Evolutionary conservation across 92 coral and sea anemone species (phyloP).

Genomic region (Umimayanthus chanpuru): DNA sequence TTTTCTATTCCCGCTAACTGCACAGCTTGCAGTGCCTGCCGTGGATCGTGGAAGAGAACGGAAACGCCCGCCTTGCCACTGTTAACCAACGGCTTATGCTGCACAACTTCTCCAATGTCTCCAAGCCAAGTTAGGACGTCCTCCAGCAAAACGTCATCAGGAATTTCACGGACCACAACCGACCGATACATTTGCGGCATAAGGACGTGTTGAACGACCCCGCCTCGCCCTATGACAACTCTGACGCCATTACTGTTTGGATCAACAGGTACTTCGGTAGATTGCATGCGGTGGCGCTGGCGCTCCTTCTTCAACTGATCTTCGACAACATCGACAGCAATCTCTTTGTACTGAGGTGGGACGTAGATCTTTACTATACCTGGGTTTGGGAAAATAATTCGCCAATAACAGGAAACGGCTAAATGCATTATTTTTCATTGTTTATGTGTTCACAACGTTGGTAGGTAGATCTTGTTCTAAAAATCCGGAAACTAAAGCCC

Average conservation of each 20-base stretch:
- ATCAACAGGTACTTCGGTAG: conserved; percentile 50
- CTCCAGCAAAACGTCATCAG: conserved; percentile 1
- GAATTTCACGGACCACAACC: conserved; percentile 47
- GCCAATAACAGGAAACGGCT: no score
- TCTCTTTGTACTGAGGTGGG: conserved; percentile 31
- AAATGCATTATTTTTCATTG: no score
- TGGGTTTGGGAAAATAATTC: neutral
- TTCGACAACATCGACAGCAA: conserved; percentile 50
- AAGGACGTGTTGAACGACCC: conserved; percentile 69
- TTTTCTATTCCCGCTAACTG: neutral
- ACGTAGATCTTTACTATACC: conserved; percentile 62
- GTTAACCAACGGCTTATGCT: neutral
- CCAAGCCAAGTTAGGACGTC: conserved; percentile 31
- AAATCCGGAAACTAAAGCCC: no score
- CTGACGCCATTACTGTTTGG: conserved; percentile 41
- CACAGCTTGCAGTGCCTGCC: conserved; percentile 15
- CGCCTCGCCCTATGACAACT: conserved; percentile 67
- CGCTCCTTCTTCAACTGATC: conserved; percentile 53
- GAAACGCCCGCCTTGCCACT: neutral
- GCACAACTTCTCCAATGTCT: conserved; percentile 6
- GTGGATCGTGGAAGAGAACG: conserved; percentile 23
- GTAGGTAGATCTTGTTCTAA: no score
- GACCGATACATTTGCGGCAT: conserved; percentile 81
- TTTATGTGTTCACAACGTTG: no score
- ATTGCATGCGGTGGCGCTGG: conserved; percentile 48